Base-by-base conservation (phyloP, 2,797 vertebrate species). In the Phoxinus dragarum region DNA sequence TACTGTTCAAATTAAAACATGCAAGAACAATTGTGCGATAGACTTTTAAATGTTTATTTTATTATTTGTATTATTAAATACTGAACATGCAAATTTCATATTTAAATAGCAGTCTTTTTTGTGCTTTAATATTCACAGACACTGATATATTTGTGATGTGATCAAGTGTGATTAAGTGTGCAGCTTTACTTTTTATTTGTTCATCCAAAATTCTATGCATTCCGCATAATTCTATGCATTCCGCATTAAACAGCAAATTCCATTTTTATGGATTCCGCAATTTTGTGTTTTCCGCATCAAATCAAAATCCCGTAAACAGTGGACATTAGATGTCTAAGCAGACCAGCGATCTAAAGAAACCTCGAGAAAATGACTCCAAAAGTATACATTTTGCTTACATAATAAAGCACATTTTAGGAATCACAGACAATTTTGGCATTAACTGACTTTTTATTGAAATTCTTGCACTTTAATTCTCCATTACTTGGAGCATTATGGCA, bases 401-500 rank as follows among this genome's bases (percentile, higher is more conserved):
- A 74, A n/a, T 27, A 7, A 74, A 68, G 61, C 71, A 38, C 17
- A n/a, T 40, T 64, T 34, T 49, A 56, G 34, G 38, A 19, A 64
- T 19, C 12, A 19, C n/a, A 7, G 77, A 59, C 23, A 36, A 40
- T 84, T 83, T 84, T 75, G 40, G 14, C 76, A 86, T 76, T 66
- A 27, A 84, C 59, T 44, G 5, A 47, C 52, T 42, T 47, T 44
- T 54, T 49, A 42, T n/a, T 64, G 68, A 61, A 75, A 68, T 23
- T 19, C n/a, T 36, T 69, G 68, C 64, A 17, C 54, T 84, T 80
- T 11, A 84, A 77, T 82, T 71, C 54, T 64, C 69, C 40, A 56
- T 42, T 47, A 69, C 78, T 87, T 71, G 31, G 81, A 84, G 52
- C n/a, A 54, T 59, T 75, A n/a, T 44, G 82, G 74, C 72, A 86